Base-by-base conservation (phyloP, 1,140 invertebrate species). In the Aphaenogaster rudis region DNA sequence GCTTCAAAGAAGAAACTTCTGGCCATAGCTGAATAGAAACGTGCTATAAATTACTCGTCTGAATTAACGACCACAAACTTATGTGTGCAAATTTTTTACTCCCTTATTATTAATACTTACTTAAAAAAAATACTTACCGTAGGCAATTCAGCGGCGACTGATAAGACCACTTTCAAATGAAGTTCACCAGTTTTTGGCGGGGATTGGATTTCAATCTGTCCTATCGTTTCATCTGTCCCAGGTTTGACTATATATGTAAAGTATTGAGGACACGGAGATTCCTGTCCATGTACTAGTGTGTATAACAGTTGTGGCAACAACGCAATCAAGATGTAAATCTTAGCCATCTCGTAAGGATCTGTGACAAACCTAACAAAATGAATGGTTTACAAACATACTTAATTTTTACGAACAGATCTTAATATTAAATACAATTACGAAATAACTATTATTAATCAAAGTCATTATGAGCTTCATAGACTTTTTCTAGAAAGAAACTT, bases 191-290 rank as follows among this genome's bases (percentile, higher is more conserved):
- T 87, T 87, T 88, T 92, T 3, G 94, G 93, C 3, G 93, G 90
- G 0, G 64, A 78, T 63, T 88, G 88, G 42, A 94, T 94, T 72
- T 93, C 87, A 2, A 95, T 88, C 13, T 88, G 87, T 6, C 95
- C 93, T 33, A 91, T 92, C 33, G 94, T 93, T 86, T 95, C 93
- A 86, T 93, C 92, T 17, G 92, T 91, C 4, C 88, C 82, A 0
- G 92, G 88, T 45, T 94, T 92, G 0, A 69, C 86, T 86, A 95
- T 92, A 80, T 96, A 96, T 17, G 86, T 84, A 84, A 96, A 96
- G 13, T 94, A 93, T n/a, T 94, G 69, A 28, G 95, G 94, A 91
- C 95, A 96, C 1, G 95, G 95, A 8, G 94, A 36, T 15, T 42
- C 8, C 28, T 87, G 79, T 42, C 67, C 76, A 4, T 63, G 36